Base-by-base conservation (phyloP, 2,113 vertebrate genomes). In the Pedetes capensis region DNA sequence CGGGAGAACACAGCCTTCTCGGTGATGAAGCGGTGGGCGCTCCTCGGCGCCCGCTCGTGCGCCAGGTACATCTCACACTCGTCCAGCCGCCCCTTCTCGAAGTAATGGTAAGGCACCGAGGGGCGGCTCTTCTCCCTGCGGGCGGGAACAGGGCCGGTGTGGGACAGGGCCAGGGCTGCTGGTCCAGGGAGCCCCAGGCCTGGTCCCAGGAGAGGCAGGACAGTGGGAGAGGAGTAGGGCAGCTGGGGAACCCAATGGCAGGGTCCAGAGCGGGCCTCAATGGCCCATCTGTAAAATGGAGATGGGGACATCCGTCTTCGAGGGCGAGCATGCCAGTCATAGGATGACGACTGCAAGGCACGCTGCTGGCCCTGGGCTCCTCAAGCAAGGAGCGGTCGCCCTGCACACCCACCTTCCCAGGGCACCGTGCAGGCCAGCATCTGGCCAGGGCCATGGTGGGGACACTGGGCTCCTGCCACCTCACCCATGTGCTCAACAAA, bases 11-110 rank as follows among this genome's bases (percentile, higher is more conserved):
- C 98, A 1, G 98, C 96, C 96, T 99, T 99, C 98, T 99, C 99
- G 0, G 99, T 99, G 98, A 99, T 99, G 98, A 99, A 99, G 96
- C 99, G 99, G 94, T 99, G 99, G 2, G 99, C 99, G 0, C 99
- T 99, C 0, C 93, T 98, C 0, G 51, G 97, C 0, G 98, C 99
- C 64, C 81, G 97, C 96, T 99, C 99, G 0, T 99, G 99, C 3
- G 97, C 80, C 78, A 98, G 98, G 98, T 99, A 99, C 98, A 99
- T 99, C 93, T 71, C 98, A 96, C 99, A 99, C 96, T 99, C 99
- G 0, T 99, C 98, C 88, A 99, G 90, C 12, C 95, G 93, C 51
- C 98, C 98, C 97, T 97, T 98, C 98, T 99, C 99, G 0, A 99
- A 99, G 98, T 99, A 99, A 96, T 99, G 99, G 97, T 99, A 99